phyloP scores from a whole-genome alignment of 92 coral and sea anemone genomes.

The Anthopleura xanthogrammica region DNA sequence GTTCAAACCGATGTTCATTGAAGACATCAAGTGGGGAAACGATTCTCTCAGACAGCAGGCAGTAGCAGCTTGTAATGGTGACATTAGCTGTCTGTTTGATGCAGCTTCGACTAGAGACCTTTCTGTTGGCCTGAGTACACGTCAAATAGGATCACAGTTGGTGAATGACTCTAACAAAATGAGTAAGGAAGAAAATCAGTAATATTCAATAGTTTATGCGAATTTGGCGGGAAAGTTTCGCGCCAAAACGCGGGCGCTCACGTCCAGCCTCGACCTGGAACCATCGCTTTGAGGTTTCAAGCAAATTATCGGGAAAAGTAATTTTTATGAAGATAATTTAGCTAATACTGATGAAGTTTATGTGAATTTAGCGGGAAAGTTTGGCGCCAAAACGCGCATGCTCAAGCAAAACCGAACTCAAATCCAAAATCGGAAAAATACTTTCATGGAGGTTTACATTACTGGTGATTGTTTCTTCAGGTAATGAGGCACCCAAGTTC shows the following conservation, averaged over 20 bases:
- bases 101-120: constrained; percentile 42
- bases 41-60: constrained; percentile 21
- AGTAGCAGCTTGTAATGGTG: constrained; percentile 20
- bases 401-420: too few relatives aligned
- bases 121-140: constrained; percentile 51
- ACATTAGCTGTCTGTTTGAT: constrained; percentile 45
- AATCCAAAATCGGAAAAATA: not conserved
- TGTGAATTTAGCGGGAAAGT: too few relatives aligned
- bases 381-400: too few relatives aligned
- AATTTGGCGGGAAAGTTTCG: not conserved
- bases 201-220: not conserved
- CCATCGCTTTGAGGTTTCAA: not conserved
- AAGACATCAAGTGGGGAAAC: constrained; percentile 20
- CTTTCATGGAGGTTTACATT: too few relatives aligned
- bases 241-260: too few relatives aligned
- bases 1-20: constrained; percentile 47
- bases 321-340: too few relatives aligned
- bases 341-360: too few relatives aligned
- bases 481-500: constrained; percentile 48
- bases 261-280: not conserved
- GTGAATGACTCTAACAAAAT: constrained; percentile 43
- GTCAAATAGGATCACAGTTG: constrained; percentile 21
- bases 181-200: constrained; percentile 33
- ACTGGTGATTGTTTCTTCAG: constrained; percentile 17
- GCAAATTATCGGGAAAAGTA: not conserved